Base-by-base conservation (phyloP, 2,797 vertebrate species). In the Catostomus latipinnis region DNA sequence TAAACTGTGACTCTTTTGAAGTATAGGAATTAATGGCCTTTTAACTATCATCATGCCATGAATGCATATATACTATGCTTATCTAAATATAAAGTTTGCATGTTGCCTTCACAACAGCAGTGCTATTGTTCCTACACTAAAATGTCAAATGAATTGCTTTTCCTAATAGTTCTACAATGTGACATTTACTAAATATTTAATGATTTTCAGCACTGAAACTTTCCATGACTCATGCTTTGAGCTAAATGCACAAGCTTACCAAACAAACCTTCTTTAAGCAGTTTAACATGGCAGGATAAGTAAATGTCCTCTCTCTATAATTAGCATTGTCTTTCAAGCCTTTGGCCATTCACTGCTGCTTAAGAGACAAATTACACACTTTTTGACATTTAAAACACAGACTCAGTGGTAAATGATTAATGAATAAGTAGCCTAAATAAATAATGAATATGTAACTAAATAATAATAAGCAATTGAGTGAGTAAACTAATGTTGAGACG, bases 261-360 rank as follows among this genome's bases (percentile, higher is more conserved):
- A 81, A 82, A 60, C 34, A 8, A 14, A 46, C 52, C 54, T 63
- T 14, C 61, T 78, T 56, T 74, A 82, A 81, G 74, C 14, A 56
- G 6, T 83, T 85, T 76, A 84, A 60, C 71, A 4, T 81, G 11
- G 45, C 79, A 78, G 46, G 76, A 85, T 56, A 71, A 84, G 53
- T 11, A 70, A 75, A 57, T 46, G 11, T 52, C 49, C 13, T 1
- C 22, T 0, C 13, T n/a, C 78, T 77, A 78, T 22, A 34, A 43
- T 60, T 76, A 60, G 16, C 7, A 1, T 66, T 53, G 76, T 71
- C 60, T 22, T 16, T 16, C 48, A 34, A 14, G 48, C 34, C 14
- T 54, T 6, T 14, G 10, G 6, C 52, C 52, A 8, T 5, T 8
- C 5, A 58, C 2, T 9, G 8, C 11, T 16, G 61, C 34, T 78